phyloP scores from a whole-genome alignment of 2,888 invertebrate genomes.

The Cephus runcator region DNA sequence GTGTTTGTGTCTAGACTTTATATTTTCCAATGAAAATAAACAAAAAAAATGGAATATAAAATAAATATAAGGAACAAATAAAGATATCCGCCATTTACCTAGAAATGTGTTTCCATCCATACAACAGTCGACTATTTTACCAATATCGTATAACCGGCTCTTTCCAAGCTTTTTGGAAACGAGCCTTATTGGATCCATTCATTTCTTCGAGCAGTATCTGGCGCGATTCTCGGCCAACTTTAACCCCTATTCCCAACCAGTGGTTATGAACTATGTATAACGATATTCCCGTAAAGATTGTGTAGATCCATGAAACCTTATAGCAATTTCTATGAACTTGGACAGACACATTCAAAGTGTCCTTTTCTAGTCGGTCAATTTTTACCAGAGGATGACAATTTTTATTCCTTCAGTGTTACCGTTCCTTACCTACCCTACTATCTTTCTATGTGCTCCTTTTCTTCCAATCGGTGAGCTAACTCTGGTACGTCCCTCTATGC shows the following conservation, averaged over 20 bases:
- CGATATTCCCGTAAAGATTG: not conserved
- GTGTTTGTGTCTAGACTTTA: not conserved
- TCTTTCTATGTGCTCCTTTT: not conserved
- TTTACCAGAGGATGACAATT: not conserved
- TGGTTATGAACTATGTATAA: not conserved
- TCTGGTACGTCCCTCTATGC: not conserved
- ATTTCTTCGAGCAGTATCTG: not conserved
- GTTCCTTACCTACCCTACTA: not conserved
- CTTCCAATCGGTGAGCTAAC: not conserved
- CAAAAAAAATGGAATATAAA: not conserved
- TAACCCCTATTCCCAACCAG: not conserved
- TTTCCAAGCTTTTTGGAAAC: not conserved
- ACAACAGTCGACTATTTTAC: not conserved
- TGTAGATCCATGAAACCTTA: not conserved
- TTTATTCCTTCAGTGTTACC: not conserved
- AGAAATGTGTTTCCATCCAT: not conserved
- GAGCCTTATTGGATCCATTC: not conserved
- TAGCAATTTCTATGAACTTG: not conserved
- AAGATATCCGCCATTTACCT: not conserved
- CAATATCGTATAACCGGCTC: not conserved
- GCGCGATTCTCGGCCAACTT: not conserved
- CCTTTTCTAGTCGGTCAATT: not conserved
- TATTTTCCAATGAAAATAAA: not conserved
- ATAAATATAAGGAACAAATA: not conserved
- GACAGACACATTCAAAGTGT: not conserved